phyloP scores from a whole-genome alignment of 2,888 invertebrate species.

The Chaetogeoica ovagalla region DNA sequence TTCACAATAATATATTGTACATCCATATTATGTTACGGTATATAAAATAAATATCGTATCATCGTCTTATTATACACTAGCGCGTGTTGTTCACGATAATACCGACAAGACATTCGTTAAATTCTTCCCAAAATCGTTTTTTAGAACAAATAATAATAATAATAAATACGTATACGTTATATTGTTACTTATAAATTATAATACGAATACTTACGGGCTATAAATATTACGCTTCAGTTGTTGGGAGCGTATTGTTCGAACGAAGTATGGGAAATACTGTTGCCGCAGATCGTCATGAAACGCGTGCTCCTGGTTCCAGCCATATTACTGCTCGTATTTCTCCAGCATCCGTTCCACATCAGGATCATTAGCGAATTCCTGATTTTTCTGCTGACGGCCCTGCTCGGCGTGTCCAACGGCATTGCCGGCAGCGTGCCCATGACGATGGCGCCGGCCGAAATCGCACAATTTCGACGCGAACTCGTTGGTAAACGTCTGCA shows the following conservation, averaged over 20 bases:
- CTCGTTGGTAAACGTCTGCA: constrained; percentile 70
- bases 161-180: no score
- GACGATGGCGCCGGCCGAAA: constrained; percentile 86
- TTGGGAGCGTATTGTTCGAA: constrained; percentile 31
- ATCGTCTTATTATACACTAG: no score
- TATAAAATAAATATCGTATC: no score
- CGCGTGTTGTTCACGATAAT: no score
- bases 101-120: no score
- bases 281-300: constrained; percentile 13
- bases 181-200: no score
- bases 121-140: no score
- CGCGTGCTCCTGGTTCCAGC: constrained; percentile 40
- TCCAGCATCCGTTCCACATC: constrained; percentile 47
- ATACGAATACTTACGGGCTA: no score
- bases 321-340: constrained; percentile 26
- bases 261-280: constrained; percentile 31
- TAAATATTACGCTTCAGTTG: background rate
- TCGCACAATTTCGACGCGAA: constrained; percentile 82
- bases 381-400: constrained; percentile 47
- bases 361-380: constrained; percentile 38
- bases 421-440: constrained; percentile 89
- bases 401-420: constrained; percentile 83
- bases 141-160: no score
- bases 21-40: no score
- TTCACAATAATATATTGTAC: no score